Evolutionary conservation across 2,888 invertebrate genomes (phyloP).

Genomic region (Eupeodes luniger): DNA sequence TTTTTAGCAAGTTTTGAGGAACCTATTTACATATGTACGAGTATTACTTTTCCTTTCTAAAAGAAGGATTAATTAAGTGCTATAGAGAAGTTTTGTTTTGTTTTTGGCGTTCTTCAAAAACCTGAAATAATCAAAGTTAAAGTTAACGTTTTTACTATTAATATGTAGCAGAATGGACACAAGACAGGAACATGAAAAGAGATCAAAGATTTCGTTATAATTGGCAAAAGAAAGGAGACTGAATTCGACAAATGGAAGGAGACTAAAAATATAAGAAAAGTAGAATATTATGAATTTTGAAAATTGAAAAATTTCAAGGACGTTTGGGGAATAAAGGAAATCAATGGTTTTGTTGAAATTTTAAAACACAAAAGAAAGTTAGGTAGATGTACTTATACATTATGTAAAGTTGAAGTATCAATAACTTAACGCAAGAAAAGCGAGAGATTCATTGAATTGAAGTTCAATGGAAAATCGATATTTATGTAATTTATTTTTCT

Average conservation of each 20-base stretch:
- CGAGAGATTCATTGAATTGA: too few relatives aligned
- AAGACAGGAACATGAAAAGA: background rate
- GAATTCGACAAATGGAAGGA: background rate
- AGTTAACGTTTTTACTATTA: conserved; percentile 48
- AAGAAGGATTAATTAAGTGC: conserved; percentile 63
- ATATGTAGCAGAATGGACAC: conserved; percentile 22
- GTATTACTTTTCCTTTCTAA: conserved; percentile 23
- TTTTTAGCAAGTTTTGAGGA: conserved; percentile 6
- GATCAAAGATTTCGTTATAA: conserved; percentile 54
- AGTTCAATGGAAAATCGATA: too few relatives aligned
- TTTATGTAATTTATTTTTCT: too few relatives aligned
- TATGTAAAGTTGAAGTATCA: too few relatives aligned
- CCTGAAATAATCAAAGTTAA: conserved; percentile 62
- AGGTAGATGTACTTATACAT: too few relatives aligned
- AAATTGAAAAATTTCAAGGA: too few relatives aligned
- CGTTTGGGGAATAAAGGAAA: too few relatives aligned
- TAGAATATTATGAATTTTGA: background rate
- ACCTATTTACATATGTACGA: background rate
- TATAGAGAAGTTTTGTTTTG: background rate
- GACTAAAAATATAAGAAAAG: background rate
- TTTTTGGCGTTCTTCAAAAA: background rate
- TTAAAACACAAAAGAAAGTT: too few relatives aligned
- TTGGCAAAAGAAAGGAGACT: conserved; percentile 14
- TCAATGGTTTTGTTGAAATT: too few relatives aligned
- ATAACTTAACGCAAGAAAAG: too few relatives aligned